Conservation (phyloP, 2,888 invertebrate species). For the Sinodicranocentrus sp. region DNA sequence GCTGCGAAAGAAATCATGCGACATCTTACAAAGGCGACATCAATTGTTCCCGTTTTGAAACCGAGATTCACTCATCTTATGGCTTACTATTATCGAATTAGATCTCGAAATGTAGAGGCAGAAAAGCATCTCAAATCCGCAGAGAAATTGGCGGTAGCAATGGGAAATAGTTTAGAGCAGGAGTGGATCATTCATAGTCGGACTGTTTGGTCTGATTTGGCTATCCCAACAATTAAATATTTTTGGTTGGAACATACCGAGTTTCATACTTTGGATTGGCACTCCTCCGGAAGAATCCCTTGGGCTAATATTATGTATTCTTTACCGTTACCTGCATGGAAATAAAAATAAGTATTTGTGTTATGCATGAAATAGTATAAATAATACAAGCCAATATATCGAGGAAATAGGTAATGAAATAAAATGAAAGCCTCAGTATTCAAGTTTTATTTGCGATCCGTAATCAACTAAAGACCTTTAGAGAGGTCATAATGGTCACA, state of each 20-base stretch:
- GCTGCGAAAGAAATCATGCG: conserved; percentile 66
- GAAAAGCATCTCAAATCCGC: conserved; percentile 69
- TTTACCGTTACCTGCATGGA: conserved; percentile 70
- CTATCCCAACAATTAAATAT: conserved; percentile 70
- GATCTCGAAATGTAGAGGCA: conserved; percentile 65
- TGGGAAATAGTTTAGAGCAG: conserved; percentile 72
- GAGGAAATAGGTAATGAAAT: too few relatives aligned
- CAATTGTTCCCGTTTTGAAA: conserved; percentile 56
- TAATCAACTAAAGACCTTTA: too few relatives aligned
- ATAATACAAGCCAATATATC: too few relatives aligned
- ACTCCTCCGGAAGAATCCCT: conserved; percentile 66
- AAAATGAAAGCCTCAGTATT: too few relatives aligned
- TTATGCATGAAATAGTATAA: too few relatives aligned
- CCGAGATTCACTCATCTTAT: conserved; percentile 73
- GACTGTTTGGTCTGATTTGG: conserved; percentile 72
- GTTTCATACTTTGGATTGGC: conserved; percentile 72
- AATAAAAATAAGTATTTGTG: too few relatives aligned
- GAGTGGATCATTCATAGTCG: conserved; percentile 74
- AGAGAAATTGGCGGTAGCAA: conserved; percentile 54
- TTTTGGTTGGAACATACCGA: conserved; percentile 75
- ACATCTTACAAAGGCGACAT: conserved; percentile 52
- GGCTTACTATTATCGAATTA: conserved; percentile 72
- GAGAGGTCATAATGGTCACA: too few relatives aligned
- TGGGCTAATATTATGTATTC: conserved; percentile 75
- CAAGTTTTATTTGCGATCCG: too few relatives aligned